Conservation (phyloP, 2,888 invertebrate species). For the Helicoverpa assulta region DNA sequence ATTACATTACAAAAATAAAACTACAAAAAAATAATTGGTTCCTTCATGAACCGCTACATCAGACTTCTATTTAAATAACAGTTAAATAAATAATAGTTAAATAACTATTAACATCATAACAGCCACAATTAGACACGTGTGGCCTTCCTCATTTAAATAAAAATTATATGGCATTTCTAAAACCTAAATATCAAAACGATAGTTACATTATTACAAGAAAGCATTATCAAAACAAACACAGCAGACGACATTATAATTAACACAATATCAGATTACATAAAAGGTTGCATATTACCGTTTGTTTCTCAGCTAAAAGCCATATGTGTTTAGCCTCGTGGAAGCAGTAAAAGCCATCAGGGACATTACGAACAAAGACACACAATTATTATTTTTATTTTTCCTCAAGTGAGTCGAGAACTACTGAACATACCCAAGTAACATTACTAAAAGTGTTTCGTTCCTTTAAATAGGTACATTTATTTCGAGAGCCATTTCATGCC, state of each 20-base stretch:
- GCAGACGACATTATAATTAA: neutral
- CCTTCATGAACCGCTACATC: too few species aligned
- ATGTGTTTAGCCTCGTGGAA: conserved; percentile 25
- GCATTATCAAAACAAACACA: neutral
- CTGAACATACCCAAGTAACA: neutral
- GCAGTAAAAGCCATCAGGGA: conserved; percentile 21
- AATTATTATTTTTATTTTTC: conserved; percentile 15
- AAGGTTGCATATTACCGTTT: conserved; percentile 26
- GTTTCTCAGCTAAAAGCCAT: conserved; percentile 29
- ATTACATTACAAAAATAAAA: too few species aligned
- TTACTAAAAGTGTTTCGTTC: neutral
- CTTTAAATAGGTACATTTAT: neutral
- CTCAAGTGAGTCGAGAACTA: neutral
- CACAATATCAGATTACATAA: conserved; percentile 30
- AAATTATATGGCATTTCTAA: neutral
- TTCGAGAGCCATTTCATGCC: neutral
- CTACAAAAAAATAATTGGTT: too few species aligned
- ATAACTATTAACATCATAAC: too few species aligned
- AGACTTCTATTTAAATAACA: too few species aligned
- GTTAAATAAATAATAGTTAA: too few species aligned
- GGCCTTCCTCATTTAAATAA: too few species aligned
- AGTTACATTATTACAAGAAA: conserved; percentile 4
- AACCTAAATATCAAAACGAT: neutral
- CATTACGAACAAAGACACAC: conserved; percentile 11
- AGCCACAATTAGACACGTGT: too few species aligned